A percentile compares a stretch with the other conserved stretches of the same genome.
Evolutionary conservation across 23 tunicate genomes (phyloP).

Genomic region (Ciona savignyi): DNA sequence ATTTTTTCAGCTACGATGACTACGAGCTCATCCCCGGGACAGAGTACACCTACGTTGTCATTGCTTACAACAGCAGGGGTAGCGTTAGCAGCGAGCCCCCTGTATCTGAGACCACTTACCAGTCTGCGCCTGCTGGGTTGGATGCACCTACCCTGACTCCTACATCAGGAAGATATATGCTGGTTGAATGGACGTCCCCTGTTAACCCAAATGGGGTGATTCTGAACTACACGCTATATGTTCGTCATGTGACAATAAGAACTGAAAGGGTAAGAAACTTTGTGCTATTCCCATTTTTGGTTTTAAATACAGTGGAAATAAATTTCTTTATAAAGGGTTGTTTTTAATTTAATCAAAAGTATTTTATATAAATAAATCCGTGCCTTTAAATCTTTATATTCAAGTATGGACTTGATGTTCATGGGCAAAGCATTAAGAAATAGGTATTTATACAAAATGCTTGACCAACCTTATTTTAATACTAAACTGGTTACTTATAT

Average conservation of each 20-base stretch:
- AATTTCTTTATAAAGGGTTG: no score
- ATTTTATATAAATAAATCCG: no score
- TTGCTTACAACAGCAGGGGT: slow-evolving; percentile 58
- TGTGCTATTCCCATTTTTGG: background rate
- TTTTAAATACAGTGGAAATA: no score
- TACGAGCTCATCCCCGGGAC: slow-evolving; percentile 72
- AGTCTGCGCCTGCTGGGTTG: slow-evolving; percentile 82
- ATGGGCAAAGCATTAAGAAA: no score
- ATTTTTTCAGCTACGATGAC: slow-evolving; percentile 69
- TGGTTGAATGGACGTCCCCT: slow-evolving; percentile 61
- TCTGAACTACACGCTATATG: slow-evolving; percentile 57
- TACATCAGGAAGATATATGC: slow-evolving; percentile 58
- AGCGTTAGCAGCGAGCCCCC: slow-evolving; percentile 47
- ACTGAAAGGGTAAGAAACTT: slow-evolving; percentile 1
- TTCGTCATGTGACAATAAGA: slow-evolving; percentile 27
- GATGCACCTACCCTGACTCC: slow-evolving; percentile 46
- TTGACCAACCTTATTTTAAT: no score
- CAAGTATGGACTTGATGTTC: no score
- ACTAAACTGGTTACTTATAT: no score
- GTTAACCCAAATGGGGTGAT: slow-evolving; percentile 76
- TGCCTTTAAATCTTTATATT: no score
- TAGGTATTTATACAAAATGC: no score
- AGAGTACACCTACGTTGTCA: slow-evolving; percentile 44
- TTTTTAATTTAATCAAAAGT: no score
- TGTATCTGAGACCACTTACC: slow-evolving; percentile 59